Conservation (phyloP, 2,888 invertebrate species). For the Melanargia galathea region DNA sequence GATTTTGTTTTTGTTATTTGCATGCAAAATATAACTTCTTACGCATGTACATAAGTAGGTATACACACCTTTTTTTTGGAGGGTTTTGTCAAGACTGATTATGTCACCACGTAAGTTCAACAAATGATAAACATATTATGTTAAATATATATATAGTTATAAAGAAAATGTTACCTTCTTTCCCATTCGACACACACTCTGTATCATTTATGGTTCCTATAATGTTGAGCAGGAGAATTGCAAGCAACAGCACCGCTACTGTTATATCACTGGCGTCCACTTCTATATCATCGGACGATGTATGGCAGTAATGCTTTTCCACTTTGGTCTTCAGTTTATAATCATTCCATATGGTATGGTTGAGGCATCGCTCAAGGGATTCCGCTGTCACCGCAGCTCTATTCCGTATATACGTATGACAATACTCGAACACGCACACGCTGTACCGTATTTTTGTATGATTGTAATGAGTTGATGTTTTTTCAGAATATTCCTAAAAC, state of each 20-base stretch:
- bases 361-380: constrained; percentile 62
- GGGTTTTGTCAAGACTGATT: too few relatives aligned
- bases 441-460: constrained; percentile 66
- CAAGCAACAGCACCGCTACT: constrained; percentile 53
- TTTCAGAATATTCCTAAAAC: constrained; percentile 61
- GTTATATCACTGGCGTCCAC: constrained; percentile 56
- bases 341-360: constrained; percentile 53
- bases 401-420: constrained; percentile 44
- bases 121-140: too few relatives aligned
- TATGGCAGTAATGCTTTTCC: constrained; percentile 25
- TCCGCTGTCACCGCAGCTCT: constrained; percentile 44
- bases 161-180: constrained; percentile 11
- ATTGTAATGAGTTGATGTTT: constrained; percentile 63
- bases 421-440: constrained; percentile 58
- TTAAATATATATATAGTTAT: too few relatives aligned
- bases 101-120: too few relatives aligned
- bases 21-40: too few relatives aligned
- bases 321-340: constrained; percentile 56
- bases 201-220: constrained; percentile 56
- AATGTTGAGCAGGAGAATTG: constrained; percentile 53
- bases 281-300: constrained; percentile 41
- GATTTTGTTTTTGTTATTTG: too few relatives aligned
- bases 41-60: too few relatives aligned
- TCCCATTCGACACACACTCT: not conserved
- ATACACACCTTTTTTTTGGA: too few relatives aligned